These are phyloP conservation scores for Cybosia mesomella DNA, from an alignment of 2,888 invertebrate species.

Conservation along the genomic window DNA sequence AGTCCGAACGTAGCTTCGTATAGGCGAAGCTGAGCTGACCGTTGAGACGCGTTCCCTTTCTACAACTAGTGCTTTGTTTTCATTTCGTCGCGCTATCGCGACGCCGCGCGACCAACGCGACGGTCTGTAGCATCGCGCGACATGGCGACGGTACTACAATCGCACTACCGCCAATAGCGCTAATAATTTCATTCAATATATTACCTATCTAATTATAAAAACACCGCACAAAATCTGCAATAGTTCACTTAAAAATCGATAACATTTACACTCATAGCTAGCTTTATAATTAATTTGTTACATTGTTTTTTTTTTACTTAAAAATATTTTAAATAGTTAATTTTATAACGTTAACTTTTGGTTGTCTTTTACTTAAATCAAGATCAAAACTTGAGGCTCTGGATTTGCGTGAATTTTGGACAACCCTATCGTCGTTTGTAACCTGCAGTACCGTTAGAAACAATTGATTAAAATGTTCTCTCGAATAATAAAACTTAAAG, in stretches of 20 bases:
- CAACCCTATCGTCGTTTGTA: conserved; percentile 71
- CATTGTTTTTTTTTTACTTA: conserved; percentile 84
- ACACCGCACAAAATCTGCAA: conserved; percentile 86
- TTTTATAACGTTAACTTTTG: conserved; percentile 86
- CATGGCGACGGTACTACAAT: conserved; percentile 61
- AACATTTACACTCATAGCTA: conserved; percentile 87
- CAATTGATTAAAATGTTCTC: neutral
- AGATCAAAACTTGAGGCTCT: conserved; percentile 80
- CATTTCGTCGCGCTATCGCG: conserved; percentile 57
- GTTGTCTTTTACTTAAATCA: conserved; percentile 85
- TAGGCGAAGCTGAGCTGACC: conserved; percentile 65
- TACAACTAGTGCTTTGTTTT: conserved; percentile 58
- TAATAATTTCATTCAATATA: conserved; percentile 87
- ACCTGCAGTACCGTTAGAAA: conserved; percentile 57
- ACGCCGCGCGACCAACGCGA: conserved; percentile 53
- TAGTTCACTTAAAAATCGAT: conserved; percentile 85
- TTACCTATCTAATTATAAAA: conserved; percentile 88
- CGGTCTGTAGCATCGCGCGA: conserved; percentile 52
- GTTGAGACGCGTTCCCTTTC: conserved; percentile 56
- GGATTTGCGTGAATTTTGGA: conserved; percentile 77
- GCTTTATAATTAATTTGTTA: conserved; percentile 87
- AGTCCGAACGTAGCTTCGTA: conserved; percentile 79
- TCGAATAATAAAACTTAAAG: neutral
- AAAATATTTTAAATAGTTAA: conserved; percentile 85
- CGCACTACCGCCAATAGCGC: conserved; percentile 78